Conservation (phyloP, 2,797 vertebrate genomes). For the Poeciliopsis infans region DNA sequence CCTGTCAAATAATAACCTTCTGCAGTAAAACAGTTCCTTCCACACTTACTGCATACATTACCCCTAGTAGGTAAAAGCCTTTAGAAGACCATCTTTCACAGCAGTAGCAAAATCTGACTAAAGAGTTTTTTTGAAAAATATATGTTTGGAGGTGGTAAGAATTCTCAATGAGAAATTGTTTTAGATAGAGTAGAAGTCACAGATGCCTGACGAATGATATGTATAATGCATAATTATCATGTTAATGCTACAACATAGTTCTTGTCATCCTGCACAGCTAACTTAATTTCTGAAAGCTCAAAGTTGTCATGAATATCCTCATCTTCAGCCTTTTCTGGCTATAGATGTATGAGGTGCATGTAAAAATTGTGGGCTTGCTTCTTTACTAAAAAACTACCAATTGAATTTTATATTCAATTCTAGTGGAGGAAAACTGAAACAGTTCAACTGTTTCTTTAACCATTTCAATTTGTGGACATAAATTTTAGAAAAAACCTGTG, state of each 20-base stretch:
- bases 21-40: neutral
- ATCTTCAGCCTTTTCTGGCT: too few relatives aligned
- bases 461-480: neutral
- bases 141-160: neutral
- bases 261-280: neutral
- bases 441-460: neutral
- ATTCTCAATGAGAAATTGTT: neutral
- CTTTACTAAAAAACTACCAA: neutral
- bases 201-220: neutral
- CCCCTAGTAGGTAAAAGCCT: neutral
- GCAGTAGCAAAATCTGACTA: neutral
- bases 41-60: neutral
- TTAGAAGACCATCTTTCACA: neutral
- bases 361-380: neutral
- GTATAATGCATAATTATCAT: neutral
- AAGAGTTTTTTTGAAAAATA: neutral
- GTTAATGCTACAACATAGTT: neutral
- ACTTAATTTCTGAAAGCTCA: neutral
- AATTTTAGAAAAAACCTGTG: neutral
- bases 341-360: neutral
- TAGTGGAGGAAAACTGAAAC: neutral
- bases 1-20: neutral
- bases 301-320: neutral
- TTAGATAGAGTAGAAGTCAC: neutral
- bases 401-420: neutral